Conservation (phyloP, 2,113 vertebrate genomes). For the Phalacrocorax carbo region DNA sequence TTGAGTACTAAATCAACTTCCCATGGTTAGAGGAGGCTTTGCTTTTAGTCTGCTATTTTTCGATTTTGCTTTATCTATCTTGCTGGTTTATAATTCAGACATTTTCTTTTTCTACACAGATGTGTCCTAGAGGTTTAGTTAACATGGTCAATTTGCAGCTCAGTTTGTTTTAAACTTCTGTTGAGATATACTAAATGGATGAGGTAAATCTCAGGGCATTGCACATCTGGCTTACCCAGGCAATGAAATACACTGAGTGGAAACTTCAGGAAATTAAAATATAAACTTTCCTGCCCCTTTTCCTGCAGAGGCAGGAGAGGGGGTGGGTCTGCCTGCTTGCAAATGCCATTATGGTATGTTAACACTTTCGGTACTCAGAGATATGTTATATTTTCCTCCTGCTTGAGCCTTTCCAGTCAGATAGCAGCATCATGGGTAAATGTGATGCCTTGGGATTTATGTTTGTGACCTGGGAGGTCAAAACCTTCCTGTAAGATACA, state of each 20-base stretch:
- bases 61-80: background rate
- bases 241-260: background rate
- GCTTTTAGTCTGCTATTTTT: background rate
- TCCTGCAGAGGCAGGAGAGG: background rate
- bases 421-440: background rate
- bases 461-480: background rate
- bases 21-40: background rate
- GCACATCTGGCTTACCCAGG: slow-evolving; percentile 33
- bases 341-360: background rate
- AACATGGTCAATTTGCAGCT: background rate
- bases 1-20: background rate
- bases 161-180: slow-evolving; percentile 34
- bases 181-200: background rate
- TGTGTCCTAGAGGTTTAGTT: background rate
- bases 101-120: background rate
- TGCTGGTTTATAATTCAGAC: background rate
- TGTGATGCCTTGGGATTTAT: background rate
- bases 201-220: slow-evolving; percentile 34
- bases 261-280: slow-evolving; percentile 68
- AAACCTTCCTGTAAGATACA: background rate
- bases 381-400: background rate
- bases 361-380: background rate
- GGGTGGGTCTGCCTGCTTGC: background rate
- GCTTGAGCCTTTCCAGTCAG: background rate
- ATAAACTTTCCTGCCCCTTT: slow-evolving; percentile 55